Evolutionary conservation across 2,888 invertebrate species (phyloP).

Genomic region (Camponotus fellah): DNA sequence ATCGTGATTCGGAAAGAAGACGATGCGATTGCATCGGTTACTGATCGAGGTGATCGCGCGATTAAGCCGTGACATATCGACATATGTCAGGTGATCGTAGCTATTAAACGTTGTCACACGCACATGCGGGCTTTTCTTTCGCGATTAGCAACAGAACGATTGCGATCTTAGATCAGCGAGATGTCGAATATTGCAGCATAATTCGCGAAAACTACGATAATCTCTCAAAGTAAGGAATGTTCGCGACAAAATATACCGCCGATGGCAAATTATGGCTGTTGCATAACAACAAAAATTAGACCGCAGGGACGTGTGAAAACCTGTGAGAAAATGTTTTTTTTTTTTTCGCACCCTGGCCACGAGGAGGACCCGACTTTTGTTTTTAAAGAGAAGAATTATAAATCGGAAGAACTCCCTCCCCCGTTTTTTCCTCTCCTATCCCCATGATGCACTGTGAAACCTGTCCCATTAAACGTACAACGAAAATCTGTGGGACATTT

Average conservation of each 20-base stretch:
- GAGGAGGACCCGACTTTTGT: constrained; percentile 46
- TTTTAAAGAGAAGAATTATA: constrained; percentile 43
- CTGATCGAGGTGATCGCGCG: constrained; percentile 34
- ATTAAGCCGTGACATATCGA: constrained; percentile 8
- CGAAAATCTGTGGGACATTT: constrained; percentile 57
- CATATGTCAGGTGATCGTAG: not conserved
- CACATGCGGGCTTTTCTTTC: constrained; percentile 9
- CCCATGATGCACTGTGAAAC: constrained; percentile 68
- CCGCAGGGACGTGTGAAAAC: constrained; percentile 31
- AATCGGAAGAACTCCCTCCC: constrained; percentile 48
- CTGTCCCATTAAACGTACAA: constrained; percentile 52
- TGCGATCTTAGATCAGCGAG: constrained; percentile 40
- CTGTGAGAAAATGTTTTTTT: constrained; percentile 16
- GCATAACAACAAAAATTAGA: not conserved
- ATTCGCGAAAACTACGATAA: not conserved
- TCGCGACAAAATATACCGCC: not conserved
- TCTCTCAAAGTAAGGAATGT: not conserved
- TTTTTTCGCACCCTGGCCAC: constrained; percentile 22
- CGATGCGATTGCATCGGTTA: constrained; percentile 29
- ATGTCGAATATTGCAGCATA: not conserved
- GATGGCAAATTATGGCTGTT: not conserved
- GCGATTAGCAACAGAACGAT: constrained; percentile 40
- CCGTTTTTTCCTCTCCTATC: not conserved
- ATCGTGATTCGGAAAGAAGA: constrained; percentile 51
- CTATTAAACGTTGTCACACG: not conserved